Base-by-base conservation (phyloP, 2,888 invertebrate species). In the Branchipolynoe longqiensis region DNA sequence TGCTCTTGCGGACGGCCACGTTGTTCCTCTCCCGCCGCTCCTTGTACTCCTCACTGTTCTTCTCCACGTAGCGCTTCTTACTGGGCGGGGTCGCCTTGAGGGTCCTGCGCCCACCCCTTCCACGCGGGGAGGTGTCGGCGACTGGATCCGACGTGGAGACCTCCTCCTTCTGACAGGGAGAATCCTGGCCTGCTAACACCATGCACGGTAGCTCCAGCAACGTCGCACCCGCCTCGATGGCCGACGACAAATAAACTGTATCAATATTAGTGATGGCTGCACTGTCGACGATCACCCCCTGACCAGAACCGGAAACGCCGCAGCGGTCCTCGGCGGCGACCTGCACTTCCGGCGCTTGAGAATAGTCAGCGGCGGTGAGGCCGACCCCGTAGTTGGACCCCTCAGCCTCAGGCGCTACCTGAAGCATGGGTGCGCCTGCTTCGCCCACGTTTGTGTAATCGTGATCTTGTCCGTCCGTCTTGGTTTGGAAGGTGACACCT, bases 1-100 rank as follows among this genome's bases (percentile, higher is more conserved):
- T 96, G 86, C 97, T 98, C 94, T 99, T 99, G 88, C 99, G 95
- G 86, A 99, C 99, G 0, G 99, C 99, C 90, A 99, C 97, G 94
- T 99, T 99, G 94, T 99, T 99, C 90, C 98, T 95, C 40, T 98
- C 98, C 62, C 99, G 95, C 88, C 98, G 95, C 88, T 98, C 95
- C 90, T 97, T 95, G 94, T 99, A 99, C 94, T 99, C 99, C 92
- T 98, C 97, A 91, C 97, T 98, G 88, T 97, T 97, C 94, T 98
- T 98, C 94, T 98, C 85, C 14, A 73, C 33, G 31, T 73, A 28
- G 12, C 84, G 40, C 73, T 78, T 86, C 40, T 86, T 85, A 40
- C 73, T 59, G 0, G 85, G 58, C 1, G 86, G 69, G 4, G 58
- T 59, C 22, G 86, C 85, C 54, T 87, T 87, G 31, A 82, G 56